Evolutionary conservation across 1,140 invertebrate species (phyloP).

Genomic region (Coptotermes formosanus): DNA sequence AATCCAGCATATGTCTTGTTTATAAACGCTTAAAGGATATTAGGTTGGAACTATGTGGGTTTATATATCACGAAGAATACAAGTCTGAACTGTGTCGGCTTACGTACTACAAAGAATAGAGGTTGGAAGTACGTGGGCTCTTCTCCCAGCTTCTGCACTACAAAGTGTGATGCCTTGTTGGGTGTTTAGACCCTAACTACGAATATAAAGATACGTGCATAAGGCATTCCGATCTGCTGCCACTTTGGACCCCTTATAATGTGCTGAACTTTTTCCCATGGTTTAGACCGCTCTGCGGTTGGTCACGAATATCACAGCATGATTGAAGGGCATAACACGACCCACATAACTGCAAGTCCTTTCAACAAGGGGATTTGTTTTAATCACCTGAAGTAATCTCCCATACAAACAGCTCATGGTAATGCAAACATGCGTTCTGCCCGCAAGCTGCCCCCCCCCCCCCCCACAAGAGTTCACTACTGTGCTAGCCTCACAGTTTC

Average conservation of each 20-base stretch:
- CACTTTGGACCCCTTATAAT: neutral
- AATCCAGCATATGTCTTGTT: too few species aligned
- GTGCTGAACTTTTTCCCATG: neutral
- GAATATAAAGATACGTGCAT: too few species aligned
- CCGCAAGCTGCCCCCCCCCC: too few species aligned
- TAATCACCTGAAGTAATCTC: neutral
- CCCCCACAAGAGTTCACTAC: neutral
- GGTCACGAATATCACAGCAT: neutral
- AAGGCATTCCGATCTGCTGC: too few species aligned
- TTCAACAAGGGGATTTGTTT: conserved; percentile 8
- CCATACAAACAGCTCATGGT: neutral
- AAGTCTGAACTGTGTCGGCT: too few species aligned
- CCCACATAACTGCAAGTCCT: neutral
- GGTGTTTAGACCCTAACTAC: neutral
- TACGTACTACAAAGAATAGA: too few species aligned
- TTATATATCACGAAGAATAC: too few species aligned
- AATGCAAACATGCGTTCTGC: neutral
- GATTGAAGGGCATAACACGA: conserved; percentile 4
- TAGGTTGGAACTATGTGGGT: too few species aligned
- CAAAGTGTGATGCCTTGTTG: neutral
- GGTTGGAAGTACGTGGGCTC: too few species aligned
- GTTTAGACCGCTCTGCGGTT: neutral
- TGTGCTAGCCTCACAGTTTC: neutral
- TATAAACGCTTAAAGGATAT: too few species aligned
- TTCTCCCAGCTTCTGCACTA: too few species aligned